These are phyloP conservation scores for Sycophila texana DNA, from an alignment of 2,888 invertebrate species.

Conservation along the genomic window DNA sequence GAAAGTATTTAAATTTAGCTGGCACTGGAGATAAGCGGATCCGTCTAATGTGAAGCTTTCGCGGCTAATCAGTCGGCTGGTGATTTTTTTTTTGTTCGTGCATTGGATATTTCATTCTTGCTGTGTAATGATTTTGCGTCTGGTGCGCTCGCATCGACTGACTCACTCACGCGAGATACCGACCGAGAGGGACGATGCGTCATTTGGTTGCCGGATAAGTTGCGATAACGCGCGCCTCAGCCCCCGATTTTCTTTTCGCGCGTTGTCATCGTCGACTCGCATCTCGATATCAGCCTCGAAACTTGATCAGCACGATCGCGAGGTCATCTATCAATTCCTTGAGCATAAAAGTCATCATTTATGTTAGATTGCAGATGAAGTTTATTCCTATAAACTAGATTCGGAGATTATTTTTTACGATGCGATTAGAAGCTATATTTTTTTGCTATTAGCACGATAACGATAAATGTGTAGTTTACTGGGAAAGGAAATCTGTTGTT, in stretches of 20 bases:
- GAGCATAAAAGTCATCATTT: no score
- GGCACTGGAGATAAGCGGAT: not conserved
- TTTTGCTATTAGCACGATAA: no score
- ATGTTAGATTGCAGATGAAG: no score
- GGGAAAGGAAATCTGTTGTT: no score
- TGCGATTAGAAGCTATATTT: no score
- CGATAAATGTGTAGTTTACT: no score
- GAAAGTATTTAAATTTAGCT: not conserved
- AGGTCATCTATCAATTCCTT: no score
- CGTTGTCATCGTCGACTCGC: constrained; percentile 2
- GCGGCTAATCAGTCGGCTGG: not conserved
- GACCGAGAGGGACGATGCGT: constrained; percentile 18
- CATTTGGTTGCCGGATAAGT: constrained; percentile 21
- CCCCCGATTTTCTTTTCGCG: constrained; percentile 35
- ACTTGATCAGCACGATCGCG: not conserved
- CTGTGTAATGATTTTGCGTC: not conserved
- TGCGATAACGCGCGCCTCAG: constrained; percentile 27
- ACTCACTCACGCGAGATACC: not conserved
- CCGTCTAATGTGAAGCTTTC: not conserved
- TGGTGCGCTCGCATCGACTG: not conserved
- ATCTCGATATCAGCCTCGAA: not conserved
- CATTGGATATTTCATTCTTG: constrained; percentile 2
- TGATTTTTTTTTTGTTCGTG: not conserved
- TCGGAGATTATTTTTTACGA: no score
- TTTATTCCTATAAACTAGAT: no score